Evolutionary conservation across 37 sponge, comb jelly and placozoan species (phyloP).

Genomic region (Crambe crambe): DNA sequence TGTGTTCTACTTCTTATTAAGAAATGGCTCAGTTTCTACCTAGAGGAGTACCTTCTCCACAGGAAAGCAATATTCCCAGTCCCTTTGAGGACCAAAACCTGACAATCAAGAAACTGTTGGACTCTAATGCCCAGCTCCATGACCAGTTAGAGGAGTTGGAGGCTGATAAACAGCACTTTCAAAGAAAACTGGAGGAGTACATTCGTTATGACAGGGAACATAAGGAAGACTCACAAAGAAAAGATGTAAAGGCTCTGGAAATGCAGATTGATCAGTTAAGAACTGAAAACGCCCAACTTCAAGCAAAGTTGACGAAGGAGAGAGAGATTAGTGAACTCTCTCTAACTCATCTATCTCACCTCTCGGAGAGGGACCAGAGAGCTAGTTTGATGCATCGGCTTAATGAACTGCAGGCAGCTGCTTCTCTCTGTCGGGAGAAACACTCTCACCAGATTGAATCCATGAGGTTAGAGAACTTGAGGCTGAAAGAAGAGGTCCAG

Average conservation of each 20-base stretch:
- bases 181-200: conserved; percentile 11
- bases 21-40: background rate
- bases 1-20: too few species aligned
- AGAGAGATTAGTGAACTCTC: background rate
- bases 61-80: background rate
- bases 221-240: background rate
- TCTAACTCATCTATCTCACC: background rate
- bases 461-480: background rate
- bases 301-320: background rate
- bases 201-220: conserved; percentile 5
- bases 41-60: background rate
- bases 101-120: background rate
- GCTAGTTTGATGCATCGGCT: background rate
- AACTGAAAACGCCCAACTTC: background rate
- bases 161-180: conserved; percentile 14
- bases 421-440: background rate
- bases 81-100: background rate
- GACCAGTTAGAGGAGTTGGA: background rate
- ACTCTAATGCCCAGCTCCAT: background rate
- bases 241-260: background rate
- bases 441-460: background rate
- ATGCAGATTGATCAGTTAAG: background rate
- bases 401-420: background rate
- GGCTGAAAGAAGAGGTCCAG: background rate
- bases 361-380: background rate